Evolutionary conservation across 1,140 invertebrate species (phyloP).

Genomic region (Cryptotermes secundus): DNA sequence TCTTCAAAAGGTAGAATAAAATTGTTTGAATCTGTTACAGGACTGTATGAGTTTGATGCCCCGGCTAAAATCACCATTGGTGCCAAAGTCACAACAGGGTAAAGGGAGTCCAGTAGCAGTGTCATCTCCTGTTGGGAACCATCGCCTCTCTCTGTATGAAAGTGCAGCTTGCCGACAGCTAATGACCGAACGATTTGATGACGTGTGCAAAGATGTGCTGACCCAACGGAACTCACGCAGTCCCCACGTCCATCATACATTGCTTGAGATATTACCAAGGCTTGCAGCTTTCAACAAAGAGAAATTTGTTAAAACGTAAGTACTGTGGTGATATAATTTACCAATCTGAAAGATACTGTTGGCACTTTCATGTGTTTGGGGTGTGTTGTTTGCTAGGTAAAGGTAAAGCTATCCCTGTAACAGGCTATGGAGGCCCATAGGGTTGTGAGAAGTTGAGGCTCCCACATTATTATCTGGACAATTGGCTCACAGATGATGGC

Average conservation of each 20-base stretch:
- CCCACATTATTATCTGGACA: too few relatives aligned
- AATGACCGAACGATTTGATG: constrained; percentile 80
- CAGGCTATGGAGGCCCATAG: too few relatives aligned
- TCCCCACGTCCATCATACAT: constrained; percentile 80
- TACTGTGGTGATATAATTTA: not conserved
- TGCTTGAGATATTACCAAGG: constrained; percentile 87
- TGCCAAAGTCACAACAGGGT: constrained; percentile 31
- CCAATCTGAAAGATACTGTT: too few relatives aligned
- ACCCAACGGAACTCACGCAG: constrained; percentile 72
- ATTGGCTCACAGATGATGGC: too few relatives aligned
- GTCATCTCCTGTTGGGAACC: constrained; percentile 45
- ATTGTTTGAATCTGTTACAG: constrained; percentile 30
- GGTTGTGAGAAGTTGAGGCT: too few relatives aligned
- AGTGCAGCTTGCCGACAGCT: constrained; percentile 84
- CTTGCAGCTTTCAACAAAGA: constrained; percentile 89
- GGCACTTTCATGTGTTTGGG: too few relatives aligned
- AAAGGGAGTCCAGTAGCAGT: constrained; percentile 40
- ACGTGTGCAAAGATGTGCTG: constrained; percentile 77
- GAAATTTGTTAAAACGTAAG: constrained; percentile 65
- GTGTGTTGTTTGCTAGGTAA: too few relatives aligned
- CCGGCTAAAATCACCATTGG: constrained; percentile 47
- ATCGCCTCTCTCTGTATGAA: constrained; percentile 64
- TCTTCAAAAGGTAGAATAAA: too few relatives aligned
- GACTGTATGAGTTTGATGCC: constrained; percentile 47
- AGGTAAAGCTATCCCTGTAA: too few relatives aligned